Percentiles rank a stretch among this genome's conserved stretches.
Conservation (phyloP, 2,113 vertebrate species). For the Misgurnus anguillicaudatus region DNA sequence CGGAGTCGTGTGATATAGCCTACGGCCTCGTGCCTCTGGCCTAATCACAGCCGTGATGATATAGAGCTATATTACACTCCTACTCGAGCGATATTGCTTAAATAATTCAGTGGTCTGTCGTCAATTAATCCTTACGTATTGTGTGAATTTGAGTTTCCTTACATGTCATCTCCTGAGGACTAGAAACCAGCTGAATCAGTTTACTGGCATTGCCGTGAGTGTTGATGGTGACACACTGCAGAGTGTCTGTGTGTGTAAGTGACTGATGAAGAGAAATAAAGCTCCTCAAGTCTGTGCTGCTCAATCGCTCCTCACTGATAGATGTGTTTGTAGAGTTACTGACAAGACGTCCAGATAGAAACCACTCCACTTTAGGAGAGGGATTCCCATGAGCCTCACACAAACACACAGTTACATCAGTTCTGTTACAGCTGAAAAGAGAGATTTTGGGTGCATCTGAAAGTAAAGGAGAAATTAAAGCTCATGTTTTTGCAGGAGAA, state of each 20-base stretch:
- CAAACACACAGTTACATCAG: slow-evolving; percentile 9
- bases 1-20: too few species aligned
- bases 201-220: not conserved
- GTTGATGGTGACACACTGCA: slow-evolving; percentile 65
- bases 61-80: too few species aligned
- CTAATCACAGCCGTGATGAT: too few species aligned
- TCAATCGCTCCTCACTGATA: slow-evolving; percentile 53
- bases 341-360: slow-evolving; percentile 60
- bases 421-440: too few species aligned
- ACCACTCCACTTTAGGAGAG: slow-evolving; percentile 66
- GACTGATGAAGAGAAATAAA: slow-evolving; percentile 52
- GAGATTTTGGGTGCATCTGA: too few species aligned
- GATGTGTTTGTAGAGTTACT: slow-evolving; percentile 52
- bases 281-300: slow-evolving; percentile 50
- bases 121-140: too few species aligned
- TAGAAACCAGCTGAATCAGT: not conserved
- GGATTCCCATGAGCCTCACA: slow-evolving; percentile 71
- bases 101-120: too few species aligned
- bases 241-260: slow-evolving; percentile 38
- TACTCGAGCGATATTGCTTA: too few species aligned
- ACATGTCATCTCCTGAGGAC: too few species aligned
- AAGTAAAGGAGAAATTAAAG: slow-evolving; percentile 44
- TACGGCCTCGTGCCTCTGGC: too few species aligned
- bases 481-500: slow-evolving; percentile 62
- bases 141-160: too few species aligned